Conservation (phyloP, 1,140 invertebrate species). For the Pachypeltis micranthus region DNA sequence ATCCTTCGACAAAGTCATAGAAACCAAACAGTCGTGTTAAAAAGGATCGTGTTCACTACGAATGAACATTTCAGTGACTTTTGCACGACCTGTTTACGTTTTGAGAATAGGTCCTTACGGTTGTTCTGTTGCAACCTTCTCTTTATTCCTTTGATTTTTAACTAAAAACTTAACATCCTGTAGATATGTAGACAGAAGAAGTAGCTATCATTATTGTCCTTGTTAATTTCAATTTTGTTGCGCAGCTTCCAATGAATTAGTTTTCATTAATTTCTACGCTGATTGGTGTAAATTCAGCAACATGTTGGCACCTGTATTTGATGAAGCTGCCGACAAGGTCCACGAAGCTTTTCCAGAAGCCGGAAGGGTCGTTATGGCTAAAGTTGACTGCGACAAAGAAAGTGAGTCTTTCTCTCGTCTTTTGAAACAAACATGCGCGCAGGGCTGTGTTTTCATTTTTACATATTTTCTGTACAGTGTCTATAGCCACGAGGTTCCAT, state of each 20-base stretch:
- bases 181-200: too few species aligned
- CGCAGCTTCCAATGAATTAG: slow-evolving; percentile 86
- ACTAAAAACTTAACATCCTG: too few species aligned
- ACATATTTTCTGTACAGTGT: slow-evolving; percentile 39
- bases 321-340: slow-evolving; percentile 86
- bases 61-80: too few species aligned
- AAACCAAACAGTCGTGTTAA: too few species aligned
- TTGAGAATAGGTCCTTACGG: too few species aligned
- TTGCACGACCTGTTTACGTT: too few species aligned
- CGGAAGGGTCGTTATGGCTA: slow-evolving; percentile 82
- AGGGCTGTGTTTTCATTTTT: not conserved
- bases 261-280: slow-evolving; percentile 97
- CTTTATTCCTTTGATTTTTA: not conserved
- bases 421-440: not conserved
- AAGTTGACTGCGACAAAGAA: slow-evolving; percentile 94
- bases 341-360: slow-evolving; percentile 62
- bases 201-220: too few species aligned
- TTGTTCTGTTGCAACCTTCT: not conserved
- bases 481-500: slow-evolving; percentile 79
- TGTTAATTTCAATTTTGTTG: not conserved
- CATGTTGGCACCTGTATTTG: slow-evolving; percentile 89
- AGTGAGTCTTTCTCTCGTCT: slow-evolving; percentile 37
- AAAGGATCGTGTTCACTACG: too few species aligned
- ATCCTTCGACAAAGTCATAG: too few species aligned
- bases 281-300: slow-evolving; percentile 96